A percentile compares a stretch with the other conserved stretches of the same genome.
Evolutionary conservation across 1,140 invertebrate genomes (phyloP).

Genomic region (Leptestheria dahalacensis): DNA sequence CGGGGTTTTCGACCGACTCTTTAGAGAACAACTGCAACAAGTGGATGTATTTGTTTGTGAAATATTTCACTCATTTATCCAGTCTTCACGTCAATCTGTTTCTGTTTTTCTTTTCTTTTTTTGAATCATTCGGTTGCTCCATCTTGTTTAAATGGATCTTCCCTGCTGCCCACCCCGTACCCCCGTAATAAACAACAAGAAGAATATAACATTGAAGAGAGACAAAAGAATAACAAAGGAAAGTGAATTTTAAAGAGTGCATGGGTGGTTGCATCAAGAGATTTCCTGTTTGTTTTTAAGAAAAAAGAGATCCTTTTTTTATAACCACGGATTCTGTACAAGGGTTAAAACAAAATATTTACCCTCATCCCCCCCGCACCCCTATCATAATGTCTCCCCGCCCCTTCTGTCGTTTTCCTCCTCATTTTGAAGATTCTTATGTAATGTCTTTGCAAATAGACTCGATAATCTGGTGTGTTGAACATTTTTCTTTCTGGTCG

Average conservation of each 20-base stretch:
- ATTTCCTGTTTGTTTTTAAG: too few relatives aligned
- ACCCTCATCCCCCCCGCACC: too few relatives aligned
- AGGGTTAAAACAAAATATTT: too few relatives aligned
- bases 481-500: too few relatives aligned
- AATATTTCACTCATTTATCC: neutral
- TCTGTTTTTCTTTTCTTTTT: neutral
- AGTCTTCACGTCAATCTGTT: neutral
- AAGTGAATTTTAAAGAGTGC: neutral
- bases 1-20: neutral
- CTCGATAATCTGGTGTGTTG: neutral
- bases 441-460: neutral
- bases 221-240: neutral
- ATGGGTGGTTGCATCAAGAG: neutral
- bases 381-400: too few relatives aligned
- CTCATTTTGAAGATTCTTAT: neutral
- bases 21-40: neutral
- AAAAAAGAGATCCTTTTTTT: too few relatives aligned
- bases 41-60: neutral
- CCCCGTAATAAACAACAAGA: too few relatives aligned
- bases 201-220: neutral
- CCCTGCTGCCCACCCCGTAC: too few relatives aligned
- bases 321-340: too few relatives aligned
- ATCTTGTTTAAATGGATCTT: neutral
- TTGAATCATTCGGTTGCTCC: too few relatives aligned
- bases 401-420: neutral